Evolutionary conservation across 2,113 vertebrate genomes (phyloP).

Genomic region (Nannobrachium achirus): DNA sequence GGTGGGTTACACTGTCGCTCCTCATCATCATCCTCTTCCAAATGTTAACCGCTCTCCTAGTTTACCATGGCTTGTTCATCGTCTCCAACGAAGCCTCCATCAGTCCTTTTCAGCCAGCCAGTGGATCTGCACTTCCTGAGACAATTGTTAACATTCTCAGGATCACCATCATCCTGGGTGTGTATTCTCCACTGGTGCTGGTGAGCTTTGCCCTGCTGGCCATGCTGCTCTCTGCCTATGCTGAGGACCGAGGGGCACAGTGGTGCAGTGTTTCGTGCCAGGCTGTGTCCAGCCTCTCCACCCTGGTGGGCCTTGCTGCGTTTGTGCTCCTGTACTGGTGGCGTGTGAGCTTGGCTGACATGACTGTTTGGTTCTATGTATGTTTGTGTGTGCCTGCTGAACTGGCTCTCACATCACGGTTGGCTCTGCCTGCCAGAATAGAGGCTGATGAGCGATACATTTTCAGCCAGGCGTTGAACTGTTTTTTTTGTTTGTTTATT

Average conservation of each 20-base stretch:
- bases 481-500: too few species aligned
- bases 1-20: slow-evolving; percentile 10
- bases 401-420: slow-evolving; percentile 20
- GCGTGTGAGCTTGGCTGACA: slow-evolving; percentile 16
- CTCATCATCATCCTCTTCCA: slow-evolving; percentile 48
- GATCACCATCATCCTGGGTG: not conserved
- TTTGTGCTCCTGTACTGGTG: slow-evolving; percentile 21
- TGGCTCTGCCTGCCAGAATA: slow-evolving; percentile 10
- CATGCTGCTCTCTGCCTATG: slow-evolving; percentile 25
- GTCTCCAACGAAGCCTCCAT: slow-evolving; percentile 17
- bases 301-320: not conserved
- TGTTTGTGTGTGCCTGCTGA: slow-evolving; percentile 31
- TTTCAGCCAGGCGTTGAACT: too few species aligned
- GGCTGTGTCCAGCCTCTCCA: slow-evolving; percentile 24
- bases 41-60: slow-evolving; percentile 18
- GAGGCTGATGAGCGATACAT: not conserved
- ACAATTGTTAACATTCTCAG: not conserved
- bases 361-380: slow-evolving; percentile 24
- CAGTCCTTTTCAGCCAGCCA: slow-evolving; percentile 27
- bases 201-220: slow-evolving; percentile 52
- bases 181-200: slow-evolving; percentile 33
- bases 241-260: slow-evolving; percentile 25
- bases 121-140: too few species aligned
- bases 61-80: slow-evolving; percentile 35
- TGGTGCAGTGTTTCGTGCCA: slow-evolving; percentile 22